A percentile compares a stretch with the other conserved stretches of the same genome.
Evolutionary conservation across 2,888 invertebrate species (phyloP).

Genomic region (Chironomus riparius): DNA sequence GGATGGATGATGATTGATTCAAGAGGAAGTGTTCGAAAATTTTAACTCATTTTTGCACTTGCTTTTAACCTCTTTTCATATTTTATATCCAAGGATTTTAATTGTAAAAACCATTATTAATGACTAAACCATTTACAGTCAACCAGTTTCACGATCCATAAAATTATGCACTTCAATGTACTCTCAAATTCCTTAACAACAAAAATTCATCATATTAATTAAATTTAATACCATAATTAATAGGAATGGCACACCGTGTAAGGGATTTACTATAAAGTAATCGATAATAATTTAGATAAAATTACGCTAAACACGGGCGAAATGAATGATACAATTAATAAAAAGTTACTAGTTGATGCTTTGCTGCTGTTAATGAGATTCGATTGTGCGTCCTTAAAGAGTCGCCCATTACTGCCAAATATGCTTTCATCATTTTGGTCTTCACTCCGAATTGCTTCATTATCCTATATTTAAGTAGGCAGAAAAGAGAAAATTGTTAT

Average conservation of each 20-base stretch:
- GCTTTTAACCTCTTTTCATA: too few species aligned
- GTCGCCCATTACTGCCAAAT: constrained; percentile 18
- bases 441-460: constrained; percentile 22
- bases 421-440: constrained; percentile 19
- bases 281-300: constrained; percentile 18
- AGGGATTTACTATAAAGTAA: constrained; percentile 8
- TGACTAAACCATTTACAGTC: too few species aligned
- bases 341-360: not conserved
- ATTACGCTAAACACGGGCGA: constrained; percentile 15
- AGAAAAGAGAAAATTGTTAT: too few species aligned
- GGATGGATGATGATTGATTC: too few species aligned
- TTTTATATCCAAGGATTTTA: not conserved
- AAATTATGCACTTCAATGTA: too few species aligned
- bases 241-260: too few species aligned
- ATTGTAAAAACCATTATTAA: not conserved
- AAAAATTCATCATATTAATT: too few species aligned
- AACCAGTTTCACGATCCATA: too few species aligned
- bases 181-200: too few species aligned
- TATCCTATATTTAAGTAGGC: not conserved
- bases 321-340: constrained; percentile 3
- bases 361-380: constrained; percentile 12
- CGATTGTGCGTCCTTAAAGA: constrained; percentile 10
- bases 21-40: not conserved
- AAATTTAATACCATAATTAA: too few species aligned
- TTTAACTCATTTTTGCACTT: too few species aligned